Evolutionary conservation across 2,113 vertebrate genomes (phyloP), one percentile per base, ranked within the genome.

Genomic region (Neolamprologus variostigma): DNA sequence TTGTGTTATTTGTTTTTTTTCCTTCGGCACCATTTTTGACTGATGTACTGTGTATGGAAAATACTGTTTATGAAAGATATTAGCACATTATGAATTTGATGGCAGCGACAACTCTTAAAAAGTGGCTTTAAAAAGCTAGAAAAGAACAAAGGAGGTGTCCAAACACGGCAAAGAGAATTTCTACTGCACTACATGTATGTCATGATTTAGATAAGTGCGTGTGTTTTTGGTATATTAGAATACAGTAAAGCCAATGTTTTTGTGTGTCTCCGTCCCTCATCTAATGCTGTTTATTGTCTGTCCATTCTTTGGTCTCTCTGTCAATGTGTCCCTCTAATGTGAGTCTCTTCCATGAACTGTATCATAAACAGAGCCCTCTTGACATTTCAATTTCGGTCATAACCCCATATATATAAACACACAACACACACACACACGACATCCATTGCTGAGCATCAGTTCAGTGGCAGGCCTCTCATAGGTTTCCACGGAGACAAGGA

Each of bases 301-400:
- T 86, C 68, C 61, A 55, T 88, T 87, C 89, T 71, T 51, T 21
- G 33, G 47, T 63, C 42, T 82, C 33, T 85, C 68, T 83, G 83
- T 91, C 89, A 81, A 12, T 23, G 9, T 71, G 55, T 79, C 82
- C 47, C 54, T 78, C 37, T 87, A 84, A 89, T 94, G 84, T 92
- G 91, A 76, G 55, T 86, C 89, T 35, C 76, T 88, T 93, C 28
- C 81, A 37, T 88, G 82, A 93, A 89, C 85, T 68, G 16, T 81
- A 87, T 91, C 93, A 86, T 91, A 95, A 95, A 94, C 86, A 88
- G 81, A 87, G 78, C 80, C 86, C 83, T 37, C 23, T 86, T 94
- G 94, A 94, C 92, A 92, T 95, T 94, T 94, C 94, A 95, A 90
- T 95, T 94, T 93, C 28, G 71, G 88, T 86, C 90, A 68, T 88